Evolutionary conservation across 2,797 vertebrate species (phyloP).

Genomic region (Sphenodon punctatus): DNA sequence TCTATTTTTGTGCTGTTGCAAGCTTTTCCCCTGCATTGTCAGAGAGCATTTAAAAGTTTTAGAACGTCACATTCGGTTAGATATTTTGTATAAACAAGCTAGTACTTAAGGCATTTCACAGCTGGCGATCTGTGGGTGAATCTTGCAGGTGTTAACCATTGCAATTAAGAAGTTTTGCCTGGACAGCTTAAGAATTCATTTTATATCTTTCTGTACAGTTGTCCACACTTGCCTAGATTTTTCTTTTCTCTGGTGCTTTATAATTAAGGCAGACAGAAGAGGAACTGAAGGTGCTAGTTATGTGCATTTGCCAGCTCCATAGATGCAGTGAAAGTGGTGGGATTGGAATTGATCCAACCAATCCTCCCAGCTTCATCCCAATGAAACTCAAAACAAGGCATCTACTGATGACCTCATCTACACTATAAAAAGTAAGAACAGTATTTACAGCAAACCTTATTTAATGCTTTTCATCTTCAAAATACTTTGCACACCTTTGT

Average conservation of each 20-base stretch:
- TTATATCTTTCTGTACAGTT: constrained; percentile 29
- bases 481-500: constrained; percentile 27
- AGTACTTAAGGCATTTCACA: constrained; percentile 18
- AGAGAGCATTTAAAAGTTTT: not conserved
- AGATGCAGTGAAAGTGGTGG: constrained; percentile 30
- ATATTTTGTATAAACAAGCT: constrained; percentile 20
- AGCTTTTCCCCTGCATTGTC: not conserved
- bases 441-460: constrained; percentile 28
- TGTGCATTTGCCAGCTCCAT: constrained; percentile 23
- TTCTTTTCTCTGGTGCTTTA: constrained; percentile 29
- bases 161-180: constrained; percentile 28
- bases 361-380: constrained; percentile 33
- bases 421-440: constrained; percentile 19
- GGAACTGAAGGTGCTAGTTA: constrained; percentile 33
- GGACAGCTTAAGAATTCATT: constrained; percentile 35
- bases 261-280: constrained; percentile 43
- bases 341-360: constrained; percentile 23
- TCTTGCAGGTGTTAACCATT: constrained; percentile 17
- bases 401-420: not conserved
- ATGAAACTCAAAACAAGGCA: not conserved
- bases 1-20: not conserved
- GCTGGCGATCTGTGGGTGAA: constrained; percentile 24
- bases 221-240: constrained; percentile 39
- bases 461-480: constrained; percentile 58
- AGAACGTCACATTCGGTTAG: not conserved